These are phyloP conservation scores for Ecliptopera silaceata DNA, from an alignment of 2,888 invertebrate species.

Conservation along the genomic window DNA sequence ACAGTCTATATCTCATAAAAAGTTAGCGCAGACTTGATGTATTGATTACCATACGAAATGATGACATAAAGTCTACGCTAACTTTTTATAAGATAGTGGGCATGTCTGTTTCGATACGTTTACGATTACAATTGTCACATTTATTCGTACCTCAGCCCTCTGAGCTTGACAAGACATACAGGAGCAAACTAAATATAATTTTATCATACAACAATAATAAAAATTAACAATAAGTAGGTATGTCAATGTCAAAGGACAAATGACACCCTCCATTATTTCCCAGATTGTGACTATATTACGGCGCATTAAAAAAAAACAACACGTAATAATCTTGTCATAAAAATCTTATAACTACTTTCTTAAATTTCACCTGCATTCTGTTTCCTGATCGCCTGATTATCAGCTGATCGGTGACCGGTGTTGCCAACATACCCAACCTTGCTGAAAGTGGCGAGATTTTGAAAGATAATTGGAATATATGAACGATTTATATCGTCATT, in stretches of 20 bases:
- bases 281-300: neutral
- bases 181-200: neutral
- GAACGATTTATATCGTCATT: too few species aligned
- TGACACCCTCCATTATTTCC: neutral
- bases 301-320: neutral
- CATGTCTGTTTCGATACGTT: too few species aligned
- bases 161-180: too few species aligned
- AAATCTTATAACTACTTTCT: constrained; percentile 27
- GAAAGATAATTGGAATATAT: too few species aligned
- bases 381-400: constrained; percentile 27
- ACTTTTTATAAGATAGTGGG: too few species aligned
- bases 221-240: neutral
- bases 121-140: too few species aligned
- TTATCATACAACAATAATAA: neutral
- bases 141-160: too few species aligned
- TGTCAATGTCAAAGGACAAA: neutral
- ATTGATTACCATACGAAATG: too few species aligned
- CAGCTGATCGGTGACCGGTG: constrained; percentile 22
- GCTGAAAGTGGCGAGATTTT: constrained; percentile 9
- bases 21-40: too few species aligned
- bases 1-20: too few species aligned
- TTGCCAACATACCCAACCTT: neutral
- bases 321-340: neutral
- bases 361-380: constrained; percentile 34
- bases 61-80: too few species aligned